phyloP scores from a whole-genome alignment of 92 coral and sea anemone species.

The Galaxea fascicularis region DNA sequence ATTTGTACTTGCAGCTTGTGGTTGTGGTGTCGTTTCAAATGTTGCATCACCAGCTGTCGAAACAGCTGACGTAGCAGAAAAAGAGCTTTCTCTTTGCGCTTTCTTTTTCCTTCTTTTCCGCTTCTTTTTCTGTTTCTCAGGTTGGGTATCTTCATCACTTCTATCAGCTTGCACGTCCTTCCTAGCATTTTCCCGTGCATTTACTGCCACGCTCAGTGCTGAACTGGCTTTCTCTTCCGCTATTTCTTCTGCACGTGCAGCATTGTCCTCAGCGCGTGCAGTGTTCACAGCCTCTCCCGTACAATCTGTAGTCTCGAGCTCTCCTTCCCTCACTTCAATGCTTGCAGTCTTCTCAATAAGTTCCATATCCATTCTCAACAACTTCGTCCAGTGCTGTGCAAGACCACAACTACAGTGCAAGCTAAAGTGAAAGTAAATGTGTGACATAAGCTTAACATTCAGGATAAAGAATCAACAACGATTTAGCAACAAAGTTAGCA shows the following conservation, averaged over 20 bases:
- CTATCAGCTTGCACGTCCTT: background rate
- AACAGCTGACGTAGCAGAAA: conserved; percentile 26
- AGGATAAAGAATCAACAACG: background rate
- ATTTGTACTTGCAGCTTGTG: background rate
- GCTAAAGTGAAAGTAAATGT: conserved; percentile 18
- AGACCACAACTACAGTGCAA: background rate
- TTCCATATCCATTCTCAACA: conserved; percentile 7
- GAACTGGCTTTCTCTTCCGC: conserved; percentile 1
- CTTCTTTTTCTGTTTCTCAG: conserved; percentile 43
- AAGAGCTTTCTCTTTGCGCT: conserved; percentile 11
- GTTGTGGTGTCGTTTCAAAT: background rate
- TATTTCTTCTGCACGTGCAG: background rate
- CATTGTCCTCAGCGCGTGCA: conserved; percentile 1
- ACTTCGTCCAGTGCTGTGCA: background rate
- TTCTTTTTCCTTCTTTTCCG: conserved; percentile 66
- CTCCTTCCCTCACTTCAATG: background rate
- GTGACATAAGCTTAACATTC: background rate
- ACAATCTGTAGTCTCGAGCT: conserved; percentile 9
- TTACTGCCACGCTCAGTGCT: background rate
- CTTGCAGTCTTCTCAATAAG: background rate
- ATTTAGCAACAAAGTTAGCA: background rate
- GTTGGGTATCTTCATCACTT: background rate
- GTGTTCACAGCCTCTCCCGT: background rate
- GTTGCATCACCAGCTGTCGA: conserved; percentile 1
- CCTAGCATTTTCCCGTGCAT: conserved; percentile 7